Base-by-base conservation (phyloP, 2,888 invertebrate species). In the Drosophila falleni region DNA sequence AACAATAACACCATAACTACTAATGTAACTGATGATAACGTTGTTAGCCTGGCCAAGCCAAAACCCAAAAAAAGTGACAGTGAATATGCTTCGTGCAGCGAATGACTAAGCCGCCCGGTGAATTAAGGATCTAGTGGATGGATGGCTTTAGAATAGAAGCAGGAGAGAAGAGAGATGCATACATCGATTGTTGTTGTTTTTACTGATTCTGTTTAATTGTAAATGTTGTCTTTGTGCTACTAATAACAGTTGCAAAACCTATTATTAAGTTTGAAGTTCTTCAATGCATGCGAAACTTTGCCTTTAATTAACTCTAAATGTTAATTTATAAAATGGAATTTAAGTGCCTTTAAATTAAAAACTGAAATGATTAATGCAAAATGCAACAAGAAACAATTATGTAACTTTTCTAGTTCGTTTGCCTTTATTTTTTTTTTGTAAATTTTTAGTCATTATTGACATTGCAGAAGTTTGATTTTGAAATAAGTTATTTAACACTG, bases 41-140 rank as follows among this genome's bases (percentile, higher is more conserved):
- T 67, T 59, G 71, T 65, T 19, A 50, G 35, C 62, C 61, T 78
- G 44, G 64, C 53, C 51, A 77, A 80, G 74, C 69, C 81, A 67
- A 85, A 81, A 67, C 55, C 81, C 9, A 87, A 78, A 51, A 89
- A 89, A 35, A 87, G 89, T 65, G 91, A 91, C 67, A 91, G 91
- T 74, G 91, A 92, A 86, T 92, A 92, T 76, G 92, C 92, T 71
- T 91, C 92, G 46, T 92, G 92, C 70, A 92, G 90, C 79, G 92
- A 91, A 78, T 91, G 84, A 89, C 59, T 58, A 58, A 35, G 50
- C 47, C 54, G 60, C 51, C 62, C 60, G 41, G 15, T 49, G 66
- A 66, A 33, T 44, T 8, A 56, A 33, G 10, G 16, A 44, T 53
- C 29, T 13, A 62, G 2, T n/a, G 10, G 10, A 68, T 33, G 33